Conservation (phyloP, 2,113 vertebrate genomes). For the Phalacrocorax carbo region DNA sequence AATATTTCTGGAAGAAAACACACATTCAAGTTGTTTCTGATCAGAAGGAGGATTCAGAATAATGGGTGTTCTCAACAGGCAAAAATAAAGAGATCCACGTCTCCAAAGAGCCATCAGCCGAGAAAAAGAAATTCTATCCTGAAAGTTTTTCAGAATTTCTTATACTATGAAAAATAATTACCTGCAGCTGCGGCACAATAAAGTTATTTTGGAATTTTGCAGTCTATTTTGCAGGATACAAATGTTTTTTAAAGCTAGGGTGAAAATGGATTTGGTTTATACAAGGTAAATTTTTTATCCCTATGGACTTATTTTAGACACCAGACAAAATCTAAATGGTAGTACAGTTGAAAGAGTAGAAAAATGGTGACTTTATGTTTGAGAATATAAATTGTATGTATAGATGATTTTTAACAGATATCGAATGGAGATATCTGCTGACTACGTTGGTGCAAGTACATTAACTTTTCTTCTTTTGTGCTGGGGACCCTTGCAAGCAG, state of each 20-base stretch:
- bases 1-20: neutral
- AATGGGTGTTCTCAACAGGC: neutral
- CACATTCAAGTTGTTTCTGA: neutral
- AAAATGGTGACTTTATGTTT: neutral
- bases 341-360: neutral
- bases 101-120: neutral
- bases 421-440: neutral
- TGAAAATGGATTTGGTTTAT: neutral
- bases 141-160: neutral
- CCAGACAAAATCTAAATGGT: neutral
- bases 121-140: neutral
- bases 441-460: neutral
- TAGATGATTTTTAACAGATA: neutral
- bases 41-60: neutral
- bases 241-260: neutral
- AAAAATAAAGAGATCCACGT: neutral
- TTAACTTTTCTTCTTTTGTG: neutral
- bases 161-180: neutral
- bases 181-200: neutral
- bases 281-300: neutral
- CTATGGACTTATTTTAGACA: neutral
- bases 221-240: neutral
- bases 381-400: neutral
- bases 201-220: neutral
- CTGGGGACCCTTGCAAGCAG: neutral